A percentile compares a stretch with the other conserved stretches of the same genome.
phyloP scores from a whole-genome alignment of 1,140 invertebrate species.

The Proales similis region DNA sequence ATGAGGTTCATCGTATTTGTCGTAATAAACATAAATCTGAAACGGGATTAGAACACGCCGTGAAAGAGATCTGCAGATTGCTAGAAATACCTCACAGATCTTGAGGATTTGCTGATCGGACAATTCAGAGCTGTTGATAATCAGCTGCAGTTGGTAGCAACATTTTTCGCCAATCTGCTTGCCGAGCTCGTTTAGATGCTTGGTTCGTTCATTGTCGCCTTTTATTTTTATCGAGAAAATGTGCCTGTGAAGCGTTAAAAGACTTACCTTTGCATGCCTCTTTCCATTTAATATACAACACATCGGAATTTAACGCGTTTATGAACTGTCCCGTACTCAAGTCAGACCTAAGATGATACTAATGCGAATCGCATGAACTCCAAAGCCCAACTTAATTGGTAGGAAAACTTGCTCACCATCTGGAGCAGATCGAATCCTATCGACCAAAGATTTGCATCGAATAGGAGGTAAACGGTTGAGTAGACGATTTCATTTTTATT shows the following conservation, averaged over 20 bases:
- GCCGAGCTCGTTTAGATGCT: conserved; percentile 1
- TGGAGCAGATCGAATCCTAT: conserved; percentile 14
- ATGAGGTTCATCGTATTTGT: conserved; percentile 9
- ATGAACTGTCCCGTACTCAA: conserved; percentile 14
- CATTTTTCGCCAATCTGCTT: conserved; percentile 23
- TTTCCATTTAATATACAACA: conserved; percentile 35
- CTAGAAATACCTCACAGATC: no score
- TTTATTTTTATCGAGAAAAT: not conserved
- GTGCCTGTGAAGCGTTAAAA: not conserved
- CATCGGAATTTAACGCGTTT: conserved; percentile 18
- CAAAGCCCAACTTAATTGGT: not conserved
- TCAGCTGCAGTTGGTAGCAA: conserved; percentile 23
- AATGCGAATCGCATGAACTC: not conserved
- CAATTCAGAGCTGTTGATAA: not conserved
- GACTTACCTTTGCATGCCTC: not conserved
- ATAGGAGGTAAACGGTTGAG: conserved; percentile 26
- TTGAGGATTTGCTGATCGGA: conserved; percentile 28
- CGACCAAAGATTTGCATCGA: conserved; percentile 13
- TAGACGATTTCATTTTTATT: conserved; percentile 28
- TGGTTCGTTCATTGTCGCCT: not conserved
- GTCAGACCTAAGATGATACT: conserved; percentile 6
- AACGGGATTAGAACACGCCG: no score
- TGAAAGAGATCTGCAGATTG: no score
- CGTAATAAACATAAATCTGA: conserved; percentile 27
- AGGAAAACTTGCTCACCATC: not conserved